Conservation (phyloP, 2,888 invertebrate species). For the Luperina testacea region DNA sequence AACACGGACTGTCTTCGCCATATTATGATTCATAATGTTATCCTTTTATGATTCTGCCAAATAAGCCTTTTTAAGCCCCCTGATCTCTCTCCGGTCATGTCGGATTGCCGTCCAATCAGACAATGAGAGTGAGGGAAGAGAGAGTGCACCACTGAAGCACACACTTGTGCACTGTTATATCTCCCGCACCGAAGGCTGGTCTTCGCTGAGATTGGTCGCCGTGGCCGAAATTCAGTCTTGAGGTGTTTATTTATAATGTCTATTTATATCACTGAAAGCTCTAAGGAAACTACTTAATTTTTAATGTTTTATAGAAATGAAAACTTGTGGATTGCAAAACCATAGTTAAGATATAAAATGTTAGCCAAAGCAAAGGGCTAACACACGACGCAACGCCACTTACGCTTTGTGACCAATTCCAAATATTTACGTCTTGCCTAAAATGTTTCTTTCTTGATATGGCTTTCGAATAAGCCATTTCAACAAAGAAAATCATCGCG, state of each 20-base stretch:
- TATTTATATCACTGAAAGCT: background rate
- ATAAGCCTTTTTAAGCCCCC: no score
- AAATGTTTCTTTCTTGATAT: background rate
- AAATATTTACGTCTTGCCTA: background rate
- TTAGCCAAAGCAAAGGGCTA: no score
- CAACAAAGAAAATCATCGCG: background rate
- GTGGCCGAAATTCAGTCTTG: no score
- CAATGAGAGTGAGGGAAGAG: background rate
- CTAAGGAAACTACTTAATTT: background rate
- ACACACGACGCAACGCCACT: background rate
- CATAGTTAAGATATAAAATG: background rate
- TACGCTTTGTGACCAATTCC: background rate
- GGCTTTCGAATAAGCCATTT: no score
- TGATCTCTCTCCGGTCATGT: background rate
- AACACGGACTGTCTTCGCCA: no score
- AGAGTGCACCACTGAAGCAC: background rate
- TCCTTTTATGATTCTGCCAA: no score
- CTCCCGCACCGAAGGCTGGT: no score
- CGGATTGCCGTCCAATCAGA: background rate
- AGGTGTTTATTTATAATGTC: background rate
- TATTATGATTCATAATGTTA: no score
- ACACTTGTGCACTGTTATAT: no score
- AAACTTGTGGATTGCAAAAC: background rate
- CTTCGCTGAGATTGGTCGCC: no score
- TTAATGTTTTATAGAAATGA: slow-evolving; percentile 4